A percentile compares a stretch with the other conserved stretches of the same genome.
phyloP scores from a whole-genome alignment of 2,113 vertebrate species.

The Hoplias malabaricus region DNA sequence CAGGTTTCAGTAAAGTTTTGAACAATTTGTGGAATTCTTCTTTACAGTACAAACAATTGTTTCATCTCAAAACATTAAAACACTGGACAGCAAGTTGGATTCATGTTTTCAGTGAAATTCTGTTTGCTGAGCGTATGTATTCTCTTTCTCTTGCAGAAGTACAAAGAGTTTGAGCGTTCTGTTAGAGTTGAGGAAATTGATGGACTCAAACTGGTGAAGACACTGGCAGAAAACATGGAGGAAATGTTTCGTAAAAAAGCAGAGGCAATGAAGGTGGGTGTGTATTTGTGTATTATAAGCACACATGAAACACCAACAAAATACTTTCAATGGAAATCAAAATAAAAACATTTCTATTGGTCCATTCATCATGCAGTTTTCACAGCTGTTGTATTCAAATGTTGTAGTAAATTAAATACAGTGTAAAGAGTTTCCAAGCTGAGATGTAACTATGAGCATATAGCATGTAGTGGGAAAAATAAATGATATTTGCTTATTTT shows the following conservation, averaged over 20 bases:
- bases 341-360: no score
- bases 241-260: slow-evolving; percentile 98
- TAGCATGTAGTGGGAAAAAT: background rate
- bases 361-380: background rate
- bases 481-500: background rate
- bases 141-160: slow-evolving; percentile 82
- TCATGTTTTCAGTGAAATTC: no score
- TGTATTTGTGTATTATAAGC: background rate
- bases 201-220: slow-evolving; percentile 93
- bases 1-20: no score
- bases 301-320: background rate
- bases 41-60: no score
- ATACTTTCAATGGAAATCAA: background rate
- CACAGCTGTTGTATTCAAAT: no score
- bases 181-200: slow-evolving; percentile 94
- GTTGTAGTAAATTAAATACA: no score
- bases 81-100: no score
- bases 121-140: no score
- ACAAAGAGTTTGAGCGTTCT: slow-evolving; percentile 94
- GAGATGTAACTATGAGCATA: background rate
- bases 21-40: no score
- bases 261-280: slow-evolving; percentile 89
- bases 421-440: background rate
- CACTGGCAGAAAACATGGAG: slow-evolving; percentile 94
- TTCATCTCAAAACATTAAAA: no score